Evolutionary conservation across 2,113 vertebrate species (phyloP).

Genomic region (Antigone vipio): DNA sequence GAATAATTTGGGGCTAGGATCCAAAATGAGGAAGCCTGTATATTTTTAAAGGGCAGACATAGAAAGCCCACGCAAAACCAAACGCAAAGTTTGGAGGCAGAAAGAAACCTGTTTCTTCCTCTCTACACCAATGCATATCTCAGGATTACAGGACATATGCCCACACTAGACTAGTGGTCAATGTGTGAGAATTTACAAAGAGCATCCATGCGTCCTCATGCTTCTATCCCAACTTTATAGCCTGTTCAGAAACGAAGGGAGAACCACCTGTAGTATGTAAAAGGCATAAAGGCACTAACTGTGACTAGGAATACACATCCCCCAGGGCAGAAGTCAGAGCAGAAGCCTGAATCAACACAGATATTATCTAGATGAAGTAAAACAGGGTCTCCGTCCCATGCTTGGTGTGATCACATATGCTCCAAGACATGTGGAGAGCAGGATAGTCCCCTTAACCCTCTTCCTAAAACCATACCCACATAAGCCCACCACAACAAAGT

Average conservation of each 20-base stretch:
- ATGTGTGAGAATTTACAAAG: not conserved
- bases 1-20: not conserved
- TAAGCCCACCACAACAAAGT: not conserved
- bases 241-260: not conserved
- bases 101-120: not conserved
- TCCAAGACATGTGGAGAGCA: not conserved
- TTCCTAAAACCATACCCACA: not conserved
- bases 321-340: not conserved
- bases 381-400: not conserved
- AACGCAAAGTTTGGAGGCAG: not conserved
- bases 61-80: not conserved
- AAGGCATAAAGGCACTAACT: not conserved
- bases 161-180: not conserved
- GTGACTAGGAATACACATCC: not conserved
- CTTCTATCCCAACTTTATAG: not conserved
- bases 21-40: not conserved
- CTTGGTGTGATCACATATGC: not conserved
- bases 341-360: not conserved
- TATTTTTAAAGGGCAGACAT: not conserved
- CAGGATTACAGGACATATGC: not conserved
- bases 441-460: not conserved
- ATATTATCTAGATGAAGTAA: not conserved
- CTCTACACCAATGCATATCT: not conserved
- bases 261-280: not conserved
- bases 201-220: not conserved